Evolutionary conservation across 2,888 invertebrate genomes (phyloP), one percentile per base, ranked within the genome.

Genomic region (Clitarchus hookeri): DNA sequence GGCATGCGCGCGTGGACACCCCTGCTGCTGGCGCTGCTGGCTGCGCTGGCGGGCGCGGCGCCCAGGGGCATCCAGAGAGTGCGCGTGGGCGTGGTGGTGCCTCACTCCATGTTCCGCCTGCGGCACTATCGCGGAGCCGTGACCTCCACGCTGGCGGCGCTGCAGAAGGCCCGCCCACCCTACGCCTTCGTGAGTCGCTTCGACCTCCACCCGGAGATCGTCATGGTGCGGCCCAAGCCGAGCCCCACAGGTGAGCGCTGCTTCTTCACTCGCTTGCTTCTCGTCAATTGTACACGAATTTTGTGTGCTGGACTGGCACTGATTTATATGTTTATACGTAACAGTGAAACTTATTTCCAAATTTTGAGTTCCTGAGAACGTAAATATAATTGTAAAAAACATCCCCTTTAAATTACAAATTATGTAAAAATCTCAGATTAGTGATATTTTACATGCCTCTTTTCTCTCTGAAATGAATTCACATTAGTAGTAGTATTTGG

Each of bases 81-180:
- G 82, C 27, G 82, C 4, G 6, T 82, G 23, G 82, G 82, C 0
- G 82, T 82, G 9, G 44, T 82, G 19, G 82, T 82, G 82, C 82
- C 82, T 3, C 82, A 82, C 82, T 82, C 82, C 82, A 82, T 82
- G 82, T 82, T 82, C 82, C 82, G 82, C 12, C 27, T 36, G 82
- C 27, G 82, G 19, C 82, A 82, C 36, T 82, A 82, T 36, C 27
- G 44, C 27, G 82, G 82, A 3, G 82, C 82, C 27, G 27, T 82
- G 27, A 9, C 23, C 82, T 27, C 82, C 6, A 82, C 82, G 27
- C 36, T 82, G 19, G 82, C 36, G 4, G 44, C 16, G 27, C 44
- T 82, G 36, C 82, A 36, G 27, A 82, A 82, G 82, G 82, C 82
- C 26, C 27, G 82, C 9, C 82, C 82, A 0, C 27, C 82, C 36